Conservation (phyloP, 2,888 invertebrate genomes). For the Pyrgus malvae region DNA sequence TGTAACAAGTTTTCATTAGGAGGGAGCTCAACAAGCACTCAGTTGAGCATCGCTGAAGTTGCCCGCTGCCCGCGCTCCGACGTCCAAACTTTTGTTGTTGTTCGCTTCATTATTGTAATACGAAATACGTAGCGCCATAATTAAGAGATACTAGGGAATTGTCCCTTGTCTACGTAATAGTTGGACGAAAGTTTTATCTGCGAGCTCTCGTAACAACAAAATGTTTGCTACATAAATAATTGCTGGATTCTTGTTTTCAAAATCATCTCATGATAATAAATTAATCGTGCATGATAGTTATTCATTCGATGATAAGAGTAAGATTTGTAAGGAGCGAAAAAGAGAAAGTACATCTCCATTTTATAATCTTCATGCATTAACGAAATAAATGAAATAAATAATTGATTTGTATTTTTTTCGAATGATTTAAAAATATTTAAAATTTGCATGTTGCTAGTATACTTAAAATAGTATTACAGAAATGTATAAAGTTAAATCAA, state of each 20-base stretch:
- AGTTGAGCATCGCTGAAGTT: conserved; percentile 70
- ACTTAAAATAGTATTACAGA: too few relatives aligned
- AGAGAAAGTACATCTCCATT: too few relatives aligned
- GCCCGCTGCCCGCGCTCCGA: conserved; percentile 60
- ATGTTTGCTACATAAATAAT: conserved; percentile 69
- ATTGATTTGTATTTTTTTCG: too few relatives aligned
- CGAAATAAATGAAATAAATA: too few relatives aligned
- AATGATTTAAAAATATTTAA: too few relatives aligned
- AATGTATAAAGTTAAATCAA: too few relatives aligned
- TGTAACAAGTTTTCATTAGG: conserved; percentile 76
- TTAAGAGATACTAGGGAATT: conserved; percentile 75
- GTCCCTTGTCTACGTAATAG: conserved; percentile 69
- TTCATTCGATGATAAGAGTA: too few relatives aligned
- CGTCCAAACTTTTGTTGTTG: conserved; percentile 79
- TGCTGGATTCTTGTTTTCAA: conserved; percentile 49
- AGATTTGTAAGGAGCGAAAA: too few relatives aligned
- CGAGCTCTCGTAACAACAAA: conserved; percentile 58
- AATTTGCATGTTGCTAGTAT: too few relatives aligned
- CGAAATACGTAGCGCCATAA: conserved; percentile 76
- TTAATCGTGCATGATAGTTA: too few relatives aligned
- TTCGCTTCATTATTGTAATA: conserved; percentile 80
- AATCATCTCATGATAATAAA: conserved; percentile 61
- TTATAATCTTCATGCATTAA: too few relatives aligned
- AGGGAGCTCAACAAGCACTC: conserved; percentile 72
- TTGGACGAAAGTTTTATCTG: conserved; percentile 68